Percentiles rank a stretch among this genome's conserved stretches.
These are phyloP conservation scores for Ormyrus labotus DNA, from an alignment of 2,888 invertebrate genomes.

Conservation along the genomic window DNA sequence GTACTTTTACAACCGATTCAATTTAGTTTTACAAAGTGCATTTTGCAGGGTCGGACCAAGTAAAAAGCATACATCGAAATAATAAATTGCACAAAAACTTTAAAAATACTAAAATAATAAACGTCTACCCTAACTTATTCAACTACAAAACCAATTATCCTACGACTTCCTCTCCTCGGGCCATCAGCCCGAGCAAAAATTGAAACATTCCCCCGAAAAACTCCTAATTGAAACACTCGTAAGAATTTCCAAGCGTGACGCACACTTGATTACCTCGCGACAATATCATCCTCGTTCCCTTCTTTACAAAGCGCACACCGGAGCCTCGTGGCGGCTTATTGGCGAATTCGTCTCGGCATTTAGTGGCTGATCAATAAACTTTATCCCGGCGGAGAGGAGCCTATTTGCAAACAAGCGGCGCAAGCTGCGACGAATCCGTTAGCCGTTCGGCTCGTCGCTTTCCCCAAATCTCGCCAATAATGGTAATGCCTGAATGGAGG, in stretches of 20 bases:
- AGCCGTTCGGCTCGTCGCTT: slow-evolving; percentile 63
- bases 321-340: neutral
- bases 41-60: too few relatives aligned
- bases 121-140: too few relatives aligned
- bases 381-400: slow-evolving; percentile 61
- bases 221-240: neutral
- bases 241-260: slow-evolving; percentile 3
- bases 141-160: too few relatives aligned
- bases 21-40: too few relatives aligned
- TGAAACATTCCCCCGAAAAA: too few relatives aligned
- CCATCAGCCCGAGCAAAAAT: too few relatives aligned
- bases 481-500: slow-evolving; percentile 70
- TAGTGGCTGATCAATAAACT: slow-evolving; percentile 67
- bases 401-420: slow-evolving; percentile 74
- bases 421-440: slow-evolving; percentile 75
- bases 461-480: slow-evolving; percentile 75
- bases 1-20: too few relatives aligned
- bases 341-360: slow-evolving; percentile 64
- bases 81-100: too few relatives aligned
- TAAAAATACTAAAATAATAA: too few relatives aligned
- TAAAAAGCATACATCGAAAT: too few relatives aligned
- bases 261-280: slow-evolving; percentile 20
- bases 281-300: neutral
- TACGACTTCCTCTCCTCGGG: too few relatives aligned
- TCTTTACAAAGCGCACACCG: neutral